Conservation (phyloP, 2,113 vertebrate species). For the Lophius piscatorius region DNA sequence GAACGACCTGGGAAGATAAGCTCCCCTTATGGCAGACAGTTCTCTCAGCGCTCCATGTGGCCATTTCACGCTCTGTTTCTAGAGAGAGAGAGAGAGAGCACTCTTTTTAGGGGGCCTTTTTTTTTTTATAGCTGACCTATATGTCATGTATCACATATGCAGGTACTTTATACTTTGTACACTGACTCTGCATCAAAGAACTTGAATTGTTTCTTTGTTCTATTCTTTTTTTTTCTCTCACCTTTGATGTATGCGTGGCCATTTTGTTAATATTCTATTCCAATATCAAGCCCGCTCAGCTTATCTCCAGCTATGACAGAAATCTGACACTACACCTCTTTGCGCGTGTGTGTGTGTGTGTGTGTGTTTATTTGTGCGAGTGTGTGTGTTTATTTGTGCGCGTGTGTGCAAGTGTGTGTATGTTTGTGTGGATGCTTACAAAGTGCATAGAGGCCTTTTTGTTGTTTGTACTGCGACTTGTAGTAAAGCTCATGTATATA, state of each 20-base stretch:
- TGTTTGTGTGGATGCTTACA: constrained; percentile 35
- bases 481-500: constrained; percentile 52
- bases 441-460: constrained; percentile 40
- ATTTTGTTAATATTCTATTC: constrained; percentile 68
- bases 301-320: constrained; percentile 58
- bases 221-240: constrained; percentile 40
- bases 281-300: constrained; percentile 58
- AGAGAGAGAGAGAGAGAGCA: constrained; percentile 64
- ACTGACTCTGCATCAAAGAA: constrained; percentile 75
- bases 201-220: constrained; percentile 77
- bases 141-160: constrained; percentile 79
- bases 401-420: not conserved
- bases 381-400: constrained; percentile 8
- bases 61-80: constrained; percentile 67
- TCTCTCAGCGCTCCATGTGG: constrained; percentile 68
- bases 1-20: constrained; percentile 77
- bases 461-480: constrained; percentile 53
- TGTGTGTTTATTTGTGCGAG: constrained; percentile 20
- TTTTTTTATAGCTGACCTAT: constrained; percentile 72
- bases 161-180: constrained; percentile 82
- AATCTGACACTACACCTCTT: constrained; percentile 71
- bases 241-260: constrained; percentile 54
- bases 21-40: constrained; percentile 69
- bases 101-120: constrained; percentile 71
- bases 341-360: constrained; percentile 18